Percentiles rank a stretch among this genome's conserved stretches.
Conservation (phyloP, 2,888 invertebrate genomes). For the Vannuccia rotundouncinata region DNA sequence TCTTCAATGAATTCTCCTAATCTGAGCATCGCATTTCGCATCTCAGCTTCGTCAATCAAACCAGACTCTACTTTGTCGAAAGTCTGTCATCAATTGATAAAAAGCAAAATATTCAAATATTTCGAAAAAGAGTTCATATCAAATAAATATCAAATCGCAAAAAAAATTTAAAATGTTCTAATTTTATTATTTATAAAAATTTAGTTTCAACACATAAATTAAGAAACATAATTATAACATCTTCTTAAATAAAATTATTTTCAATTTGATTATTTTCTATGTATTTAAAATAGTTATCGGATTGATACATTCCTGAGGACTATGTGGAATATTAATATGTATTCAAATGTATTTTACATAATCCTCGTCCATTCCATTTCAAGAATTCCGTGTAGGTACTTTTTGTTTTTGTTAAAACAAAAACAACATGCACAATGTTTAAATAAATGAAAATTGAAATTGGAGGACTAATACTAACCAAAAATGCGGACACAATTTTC, state of each 20-base stretch:
- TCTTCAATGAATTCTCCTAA: slow-evolving; percentile 36
- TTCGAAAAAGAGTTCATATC: too few species aligned
- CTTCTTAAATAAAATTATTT: background rate
- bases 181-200: too few species aligned
- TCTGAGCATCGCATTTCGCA: slow-evolving; percentile 19
- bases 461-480: too few species aligned
- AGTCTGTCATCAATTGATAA: slow-evolving; percentile 13
- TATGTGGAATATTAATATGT: too few species aligned
- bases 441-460: too few species aligned
- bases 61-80: slow-evolving; percentile 38
- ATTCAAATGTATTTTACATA: too few species aligned
- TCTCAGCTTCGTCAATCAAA: slow-evolving; percentile 31
- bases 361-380: too few species aligned
- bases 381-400: too few species aligned
- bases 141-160: too few species aligned
- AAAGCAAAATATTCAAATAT: background rate
- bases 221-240: background rate
- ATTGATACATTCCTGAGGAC: background rate
- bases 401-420: too few species aligned
- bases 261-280: background rate
- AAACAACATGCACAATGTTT: too few species aligned
- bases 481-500: slow-evolving; percentile 31
- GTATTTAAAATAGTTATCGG: background rate
- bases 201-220: background rate
- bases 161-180: too few species aligned